phyloP scores from a whole-genome alignment of 2,113 vertebrate genomes.

The Tachysurus fulvidraco region DNA sequence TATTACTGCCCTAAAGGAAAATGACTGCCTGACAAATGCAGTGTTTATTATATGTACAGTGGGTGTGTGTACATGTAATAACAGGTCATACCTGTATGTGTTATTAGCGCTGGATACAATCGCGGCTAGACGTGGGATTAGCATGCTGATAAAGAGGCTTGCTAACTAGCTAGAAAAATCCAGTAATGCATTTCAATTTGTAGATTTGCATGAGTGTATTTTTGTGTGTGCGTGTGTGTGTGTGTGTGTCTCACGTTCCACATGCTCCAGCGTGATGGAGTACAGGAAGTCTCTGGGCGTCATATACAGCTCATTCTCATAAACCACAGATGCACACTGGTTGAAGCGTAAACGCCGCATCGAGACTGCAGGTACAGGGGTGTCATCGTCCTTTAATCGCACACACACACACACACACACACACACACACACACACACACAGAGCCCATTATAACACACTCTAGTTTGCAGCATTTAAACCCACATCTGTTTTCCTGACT shows the following conservation, averaged over 20 bases:
- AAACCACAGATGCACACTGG: constrained; percentile 87
- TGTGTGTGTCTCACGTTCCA: constrained; percentile 79
- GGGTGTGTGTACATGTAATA: not conserved
- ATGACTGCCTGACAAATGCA: not conserved
- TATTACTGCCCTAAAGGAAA: not conserved
- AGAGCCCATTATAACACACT: not conserved
- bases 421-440: constrained; percentile 26
- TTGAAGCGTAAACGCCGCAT: constrained; percentile 82
- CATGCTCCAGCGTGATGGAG: constrained; percentile 88
- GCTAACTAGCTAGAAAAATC: not conserved
- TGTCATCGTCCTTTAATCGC: constrained; percentile 39
- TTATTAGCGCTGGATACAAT: not conserved
- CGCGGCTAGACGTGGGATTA: not conserved
- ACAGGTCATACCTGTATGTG: not conserved
- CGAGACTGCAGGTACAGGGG: constrained; percentile 55
- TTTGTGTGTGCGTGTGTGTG: not conserved
- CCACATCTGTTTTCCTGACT: not conserved
- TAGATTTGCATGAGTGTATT: not conserved
- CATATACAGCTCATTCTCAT: constrained; percentile 89
- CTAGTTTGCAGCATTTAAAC: too few species aligned
- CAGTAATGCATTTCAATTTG: not conserved
- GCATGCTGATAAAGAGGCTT: not conserved
- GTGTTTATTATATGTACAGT: not conserved
- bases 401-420: constrained; percentile 20
- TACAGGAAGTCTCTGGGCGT: constrained; percentile 95